Evolutionary conservation across 2,888 invertebrate genomes (phyloP), one percentile per base, ranked within the genome.

Genomic region (Xanthia icteritia): DNA sequence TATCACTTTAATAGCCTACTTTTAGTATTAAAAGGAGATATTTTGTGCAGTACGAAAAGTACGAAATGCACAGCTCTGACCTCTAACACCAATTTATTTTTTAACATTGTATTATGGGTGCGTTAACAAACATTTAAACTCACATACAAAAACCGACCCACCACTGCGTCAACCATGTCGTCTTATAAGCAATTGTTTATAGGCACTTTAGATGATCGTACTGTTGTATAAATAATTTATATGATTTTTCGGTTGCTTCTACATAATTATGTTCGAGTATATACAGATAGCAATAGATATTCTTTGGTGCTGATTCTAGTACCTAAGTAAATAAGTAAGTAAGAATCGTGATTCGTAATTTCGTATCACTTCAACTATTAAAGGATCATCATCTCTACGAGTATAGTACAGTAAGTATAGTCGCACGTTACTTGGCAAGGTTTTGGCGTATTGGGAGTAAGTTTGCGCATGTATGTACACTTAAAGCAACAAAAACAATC

Each of bases 1-100:
- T 75, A 82, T 77, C 72, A 68, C 56, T 73, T 64, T 86, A 83
- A 73, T 73, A 70, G 70, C 45, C 61, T 73, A 73, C 27, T 70
- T 77, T 69, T 65, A 58, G 51, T 80, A 45, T 39, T 36, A 31
- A 66, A 65, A 39, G 51, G 20, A 61, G 8, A 68, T n/a, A 68
- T 58, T 68, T 39, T 20, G n/a, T 56, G 36, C 68, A 68, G 20
- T 51, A 36, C 9, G 11, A n/a, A 58, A n/a, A 68, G 20, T 51
- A 36, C 9, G 11, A n/a, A 58, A n/a, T 17, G n/a, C n/a, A 39
- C 11, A 36, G n/a, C 39, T 68, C 20, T 58, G 1, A 60, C 36
- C 36, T 20, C 17, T 17, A 5, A 36, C 36, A 58, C 6, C 58
- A n/a, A n/a, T n/a, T n/a, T n/a, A n/a, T n/a, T n/a, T n/a, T n/a